Base-by-base conservation (phyloP, 2,888 invertebrate species). In the Diaphora mendica region DNA sequence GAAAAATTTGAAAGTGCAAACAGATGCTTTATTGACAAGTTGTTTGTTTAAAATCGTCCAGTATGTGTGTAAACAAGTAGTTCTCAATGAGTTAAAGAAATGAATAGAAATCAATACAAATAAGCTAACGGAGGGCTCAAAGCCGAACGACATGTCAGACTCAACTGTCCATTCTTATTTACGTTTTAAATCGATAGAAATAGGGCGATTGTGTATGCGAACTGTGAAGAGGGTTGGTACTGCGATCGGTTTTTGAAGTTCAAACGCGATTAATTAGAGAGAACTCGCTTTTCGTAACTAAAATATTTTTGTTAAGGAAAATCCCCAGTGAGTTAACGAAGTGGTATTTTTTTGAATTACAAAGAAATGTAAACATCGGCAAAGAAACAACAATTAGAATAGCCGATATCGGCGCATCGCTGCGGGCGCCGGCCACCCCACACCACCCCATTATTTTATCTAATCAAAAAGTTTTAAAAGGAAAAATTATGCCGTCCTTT, bases 391-490 rank as follows among this genome's bases (percentile, higher is more conserved):
- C 93, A 95, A 95, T 95, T 95, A 95, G 93, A 95, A 94, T 93
- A 91, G 91, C 92, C 92, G 93, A 95, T 95, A 95, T 93, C 91
- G 94, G 91, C 90, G 91, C 89, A 93, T 89, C 88, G 94, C 94
- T 91, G 91, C 89, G 90, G 89, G 94, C 92, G 82, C 91, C 81
- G 82, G 79, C 90, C 91, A 86, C 92, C 92, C 90, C 89, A 85
- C 83, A 85, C 93, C 95, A 92, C 96, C 95, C 95, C 93, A 94
- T 95, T 95, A 95, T 96, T 96, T 95, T 95, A 96, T 96, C 96
- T 96, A 96, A 96, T 96, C 96, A 96, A 96, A 96, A 96, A 96
- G 95, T 96, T 96, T 96, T 95, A 95, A 95, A 96, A 95, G 95
- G 94, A 96, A 96, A 96, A 96, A 96, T 96, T 96, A 95, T 95